Evolutionary conservation across 2,888 invertebrate species (phyloP), one percentile per base, ranked within the genome.

Genomic region (Nomada flava): DNA sequence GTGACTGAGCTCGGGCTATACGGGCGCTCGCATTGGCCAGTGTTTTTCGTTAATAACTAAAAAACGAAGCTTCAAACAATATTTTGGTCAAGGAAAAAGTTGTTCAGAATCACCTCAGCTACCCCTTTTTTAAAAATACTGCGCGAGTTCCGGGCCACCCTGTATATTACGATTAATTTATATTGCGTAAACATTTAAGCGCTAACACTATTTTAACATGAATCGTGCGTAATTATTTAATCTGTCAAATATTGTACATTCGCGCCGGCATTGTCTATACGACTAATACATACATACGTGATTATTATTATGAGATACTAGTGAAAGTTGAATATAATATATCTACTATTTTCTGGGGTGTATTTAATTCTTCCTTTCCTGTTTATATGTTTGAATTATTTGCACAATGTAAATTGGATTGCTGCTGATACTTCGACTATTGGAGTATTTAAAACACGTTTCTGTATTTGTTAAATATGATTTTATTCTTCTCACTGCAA

Each of bases 191-290:
- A 79, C 55, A 71, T 73, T 71, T 65, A 87, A 86, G 76, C 77
- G 82, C 79, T 89, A 78, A 85, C 82, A 85, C 83, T 86, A 89
- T 87, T 90, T 89, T 88, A 84, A 89, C 29, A 53, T 82, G 64
- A 83, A 78, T 84, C 79, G 74, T 82, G 83, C 85, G 84, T 87
- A 88, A 88, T 86, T 70, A 88, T 85, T 85, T 73, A 86, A 87
- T 81, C 88, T 91, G 90, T 91, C 89, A 89, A 91, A 91, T 91
- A 91, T 90, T 91, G 91, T 91, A 91, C 89, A 91, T 91, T 91
- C 86, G 88, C 86, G 84, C 87, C 87, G 85, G 83, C 86, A 88
- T 89, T 89, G 86, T 85, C 85, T 90, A 88, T 86, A 79, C 84
- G 69, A 88, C 52, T 80, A 81, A 81, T 86, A 90, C 88, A 85